Evolutionary conservation across 2,113 vertebrate species (phyloP).

Genomic region (Barbus barbus): DNA sequence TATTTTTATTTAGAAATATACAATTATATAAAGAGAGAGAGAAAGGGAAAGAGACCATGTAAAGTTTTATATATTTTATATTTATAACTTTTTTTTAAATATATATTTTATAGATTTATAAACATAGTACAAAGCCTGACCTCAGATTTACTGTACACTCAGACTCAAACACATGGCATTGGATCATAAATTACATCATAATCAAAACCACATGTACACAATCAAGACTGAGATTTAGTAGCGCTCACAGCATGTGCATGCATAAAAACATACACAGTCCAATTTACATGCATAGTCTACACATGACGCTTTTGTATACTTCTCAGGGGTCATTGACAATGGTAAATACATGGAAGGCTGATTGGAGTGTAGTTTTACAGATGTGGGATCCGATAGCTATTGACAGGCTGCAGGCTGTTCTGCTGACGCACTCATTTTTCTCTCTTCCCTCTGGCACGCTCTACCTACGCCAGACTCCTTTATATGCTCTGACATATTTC

Average conservation of each 20-base stretch:
- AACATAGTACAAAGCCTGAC: not conserved
- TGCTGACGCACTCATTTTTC: conserved; percentile 83
- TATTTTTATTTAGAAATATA: too few relatives aligned
- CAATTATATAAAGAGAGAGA: too few relatives aligned
- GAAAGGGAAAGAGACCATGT: too few relatives aligned
- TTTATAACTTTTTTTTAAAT: too few relatives aligned
- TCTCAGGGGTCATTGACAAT: conserved; percentile 19
- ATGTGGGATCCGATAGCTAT: conserved; percentile 81
- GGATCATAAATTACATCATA: not conserved
- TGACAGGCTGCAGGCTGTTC: conserved; percentile 80
- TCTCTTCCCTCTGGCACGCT: conserved; percentile 33
- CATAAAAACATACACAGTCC: not conserved
- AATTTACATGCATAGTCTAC: conserved; percentile 10
- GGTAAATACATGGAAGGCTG: conserved; percentile 18
- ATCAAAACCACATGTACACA: conserved; percentile 2
- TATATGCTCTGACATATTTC: conserved; percentile 94
- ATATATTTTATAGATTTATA: too few relatives aligned
- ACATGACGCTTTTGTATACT: not conserved
- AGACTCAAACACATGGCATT: not conserved
- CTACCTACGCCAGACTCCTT: conserved; percentile 73
- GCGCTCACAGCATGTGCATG: not conserved
- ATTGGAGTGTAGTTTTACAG: conserved; percentile 51
- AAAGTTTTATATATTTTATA: too few relatives aligned
- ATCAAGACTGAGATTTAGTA: not conserved
- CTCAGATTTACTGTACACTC: not conserved